A percentile compares a stretch with the other conserved stretches of the same genome.
Evolutionary conservation across 2,888 invertebrate genomes (phyloP).

Genomic region (Rhamnusium bicolor): DNA sequence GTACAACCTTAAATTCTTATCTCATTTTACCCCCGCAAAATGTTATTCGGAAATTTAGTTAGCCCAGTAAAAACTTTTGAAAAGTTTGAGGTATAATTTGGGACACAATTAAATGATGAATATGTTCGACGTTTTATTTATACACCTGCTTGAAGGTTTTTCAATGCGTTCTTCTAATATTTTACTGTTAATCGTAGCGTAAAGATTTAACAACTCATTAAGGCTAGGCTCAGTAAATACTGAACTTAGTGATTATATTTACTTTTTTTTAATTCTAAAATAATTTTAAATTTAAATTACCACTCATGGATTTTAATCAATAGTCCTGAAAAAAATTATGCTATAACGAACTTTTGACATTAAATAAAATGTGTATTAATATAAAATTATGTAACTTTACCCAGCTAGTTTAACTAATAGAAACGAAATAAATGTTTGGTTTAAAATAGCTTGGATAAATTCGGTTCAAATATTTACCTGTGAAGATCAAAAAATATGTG

Average conservation of each 20-base stretch:
- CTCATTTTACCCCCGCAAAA: neutral
- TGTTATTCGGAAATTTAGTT: neutral
- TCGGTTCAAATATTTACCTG: slow-evolving; percentile 19
- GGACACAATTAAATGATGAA: slow-evolving; percentile 35
- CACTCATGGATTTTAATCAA: slow-evolving; percentile 2
- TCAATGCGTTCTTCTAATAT: slow-evolving; percentile 49
- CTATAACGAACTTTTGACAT: neutral
- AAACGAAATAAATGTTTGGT: slow-evolving; percentile 11
- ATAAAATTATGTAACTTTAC: slow-evolving; percentile 12
- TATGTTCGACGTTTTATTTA: slow-evolving; percentile 46
- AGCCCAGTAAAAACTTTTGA: slow-evolving; percentile 8
- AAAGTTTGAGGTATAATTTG: slow-evolving; percentile 14
- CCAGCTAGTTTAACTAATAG: slow-evolving; percentile 1
- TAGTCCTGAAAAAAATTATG: slow-evolving; percentile 7
- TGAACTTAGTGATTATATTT: slow-evolving; percentile 15
- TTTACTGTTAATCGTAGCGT: slow-evolving; percentile 15
- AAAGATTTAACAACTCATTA: neutral
- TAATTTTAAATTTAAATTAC: slow-evolving; percentile 14
- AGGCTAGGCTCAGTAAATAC: neutral
- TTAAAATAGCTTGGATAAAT: slow-evolving; percentile 17
- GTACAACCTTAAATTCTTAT: neutral
- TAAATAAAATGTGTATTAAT: slow-evolving; percentile 2
- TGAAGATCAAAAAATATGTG: neutral
- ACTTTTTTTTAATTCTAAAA: slow-evolving; percentile 2
- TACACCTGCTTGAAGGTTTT: slow-evolving; percentile 48